A percentile compares a stretch with the other conserved stretches of the same genome.
Conservation (phyloP, 2,113 vertebrate genomes). For the Xiphophorus hellerii region DNA sequence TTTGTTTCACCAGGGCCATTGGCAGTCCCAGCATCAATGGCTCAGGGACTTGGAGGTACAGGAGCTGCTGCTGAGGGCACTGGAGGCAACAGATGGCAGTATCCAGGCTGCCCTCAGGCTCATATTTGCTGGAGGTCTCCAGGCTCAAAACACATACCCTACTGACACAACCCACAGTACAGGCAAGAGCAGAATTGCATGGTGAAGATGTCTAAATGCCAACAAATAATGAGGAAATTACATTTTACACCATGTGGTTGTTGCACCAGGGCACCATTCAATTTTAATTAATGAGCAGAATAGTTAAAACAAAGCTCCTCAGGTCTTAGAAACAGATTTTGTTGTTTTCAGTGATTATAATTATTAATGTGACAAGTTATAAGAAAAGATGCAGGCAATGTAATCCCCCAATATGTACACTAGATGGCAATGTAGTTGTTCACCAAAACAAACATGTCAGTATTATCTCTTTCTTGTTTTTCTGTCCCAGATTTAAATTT, state of each 20-base stretch:
- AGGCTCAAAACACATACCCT: constrained; percentile 75
- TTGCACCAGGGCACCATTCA: background rate
- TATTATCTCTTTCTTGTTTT: background rate
- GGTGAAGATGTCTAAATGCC: too few species aligned
- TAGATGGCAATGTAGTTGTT: constrained; percentile 71
- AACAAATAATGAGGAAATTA: background rate
- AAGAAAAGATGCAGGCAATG: constrained; percentile 43
- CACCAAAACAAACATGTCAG: background rate
- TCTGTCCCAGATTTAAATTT: background rate
- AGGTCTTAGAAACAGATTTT: background rate
- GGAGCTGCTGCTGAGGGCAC: constrained; percentile 92
- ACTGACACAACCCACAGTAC: background rate
- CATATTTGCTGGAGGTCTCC: constrained; percentile 93
- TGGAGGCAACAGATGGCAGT: constrained; percentile 95
- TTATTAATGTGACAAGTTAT: constrained; percentile 3
- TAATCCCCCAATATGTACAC: constrained; percentile 48
- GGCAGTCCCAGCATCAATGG: constrained; percentile 96
- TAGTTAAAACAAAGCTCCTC: background rate
- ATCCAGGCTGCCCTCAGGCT: constrained; percentile 96
- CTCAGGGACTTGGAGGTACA: constrained; percentile 97
- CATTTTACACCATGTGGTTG: background rate
- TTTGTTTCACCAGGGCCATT: constrained; percentile 83
- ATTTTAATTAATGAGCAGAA: background rate
- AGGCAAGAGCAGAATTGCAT: too few species aligned
- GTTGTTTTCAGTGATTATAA: too few species aligned